Evolutionary conservation across 2,113 vertebrate genomes (phyloP).

Genomic region (Nerophis lumbriciformis): DNA sequence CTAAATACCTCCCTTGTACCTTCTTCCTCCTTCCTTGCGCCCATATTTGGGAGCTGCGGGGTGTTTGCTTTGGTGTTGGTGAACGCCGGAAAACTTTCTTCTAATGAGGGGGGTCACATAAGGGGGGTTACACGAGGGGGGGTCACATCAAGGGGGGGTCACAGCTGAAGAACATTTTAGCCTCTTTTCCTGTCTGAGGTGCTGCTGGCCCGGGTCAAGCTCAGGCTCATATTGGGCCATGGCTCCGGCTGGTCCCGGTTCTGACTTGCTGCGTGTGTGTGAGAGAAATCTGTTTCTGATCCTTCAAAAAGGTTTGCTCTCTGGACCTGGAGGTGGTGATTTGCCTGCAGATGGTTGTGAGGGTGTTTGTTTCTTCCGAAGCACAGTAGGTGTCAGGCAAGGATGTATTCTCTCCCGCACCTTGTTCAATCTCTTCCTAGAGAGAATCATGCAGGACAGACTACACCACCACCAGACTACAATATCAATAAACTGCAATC

Average conservation of each 20-base stretch:
- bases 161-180: slow-evolving; percentile 74
- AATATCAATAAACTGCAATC: too few relatives aligned
- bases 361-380: slow-evolving; percentile 27
- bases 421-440: too few relatives aligned
- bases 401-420: too few relatives aligned
- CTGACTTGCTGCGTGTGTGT: slow-evolving; percentile 56
- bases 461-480: too few relatives aligned
- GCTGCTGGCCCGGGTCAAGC: slow-evolving; percentile 64
- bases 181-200: slow-evolving; percentile 70
- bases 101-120: slow-evolving; percentile 56
- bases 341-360: slow-evolving; percentile 43
- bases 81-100: slow-evolving; percentile 77
- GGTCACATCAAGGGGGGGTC: slow-evolving; percentile 57
- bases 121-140: slow-evolving; percentile 12
- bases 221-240: slow-evolving; percentile 62
- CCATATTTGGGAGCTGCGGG: slow-evolving; percentile 40
- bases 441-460: too few relatives aligned
- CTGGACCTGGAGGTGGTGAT: slow-evolving; percentile 59
- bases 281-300: slow-evolving; percentile 75
- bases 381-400: too few relatives aligned
- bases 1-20: slow-evolving; percentile 36
- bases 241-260: slow-evolving; percentile 53
- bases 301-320: slow-evolving; percentile 59
- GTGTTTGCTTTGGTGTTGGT: slow-evolving; percentile 68
- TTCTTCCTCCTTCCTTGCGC: slow-evolving; percentile 47